Percentiles rank a stretch among this genome's conserved stretches.
Evolutionary conservation across 1,140 invertebrate genomes (phyloP).

Genomic region (Drosophila kurseongensis): DNA sequence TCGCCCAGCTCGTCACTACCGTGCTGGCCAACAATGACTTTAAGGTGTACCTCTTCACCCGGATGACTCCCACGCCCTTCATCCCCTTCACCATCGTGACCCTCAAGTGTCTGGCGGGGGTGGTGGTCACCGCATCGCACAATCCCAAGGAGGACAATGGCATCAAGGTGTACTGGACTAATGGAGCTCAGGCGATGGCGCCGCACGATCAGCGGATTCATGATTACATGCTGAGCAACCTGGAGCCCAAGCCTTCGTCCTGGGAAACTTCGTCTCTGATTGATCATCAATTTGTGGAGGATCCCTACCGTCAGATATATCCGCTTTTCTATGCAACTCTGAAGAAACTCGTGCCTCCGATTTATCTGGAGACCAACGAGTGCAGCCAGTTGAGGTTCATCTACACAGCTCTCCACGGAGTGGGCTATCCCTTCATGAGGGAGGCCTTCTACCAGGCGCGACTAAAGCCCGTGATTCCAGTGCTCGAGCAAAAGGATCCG

Average conservation of each 20-base stretch:
- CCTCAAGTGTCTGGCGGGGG: constrained; percentile 90
- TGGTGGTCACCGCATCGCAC: constrained; percentile 99
- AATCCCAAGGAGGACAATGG: constrained; percentile 99
- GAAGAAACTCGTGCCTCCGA: constrained; percentile 28
- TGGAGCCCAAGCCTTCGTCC: constrained; percentile 85
- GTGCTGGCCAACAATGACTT: constrained; percentile 92
- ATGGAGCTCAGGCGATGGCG: constrained; percentile 96
- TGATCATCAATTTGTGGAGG: constrained; percentile 15
- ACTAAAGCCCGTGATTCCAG: constrained; percentile 92
- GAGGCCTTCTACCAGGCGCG: constrained; percentile 91
- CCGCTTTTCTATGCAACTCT: constrained; percentile 36
- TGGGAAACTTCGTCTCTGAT: constrained; percentile 54
- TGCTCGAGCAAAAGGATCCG: constrained; percentile 93
- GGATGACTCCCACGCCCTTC: constrained; percentile 96
- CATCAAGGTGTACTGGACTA: constrained; percentile 98
- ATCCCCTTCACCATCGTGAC: constrained; percentile 93
- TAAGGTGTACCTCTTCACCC: constrained; percentile 93
- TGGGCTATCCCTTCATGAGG: constrained; percentile 93
- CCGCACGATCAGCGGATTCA: constrained; percentile 96
- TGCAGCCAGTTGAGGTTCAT: constrained; percentile 67
- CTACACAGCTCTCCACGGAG: constrained; percentile 99
- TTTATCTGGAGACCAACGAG: constrained; percentile 56
- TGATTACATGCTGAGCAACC: constrained; percentile 90
- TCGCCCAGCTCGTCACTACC: constrained; percentile 94
- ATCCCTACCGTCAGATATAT: constrained; percentile 58